Percentiles rank a stretch among this genome's conserved stretches.
Evolutionary conservation across 2,113 vertebrate genomes (phyloP).

Genomic region (Orycteropus afer): DNA sequence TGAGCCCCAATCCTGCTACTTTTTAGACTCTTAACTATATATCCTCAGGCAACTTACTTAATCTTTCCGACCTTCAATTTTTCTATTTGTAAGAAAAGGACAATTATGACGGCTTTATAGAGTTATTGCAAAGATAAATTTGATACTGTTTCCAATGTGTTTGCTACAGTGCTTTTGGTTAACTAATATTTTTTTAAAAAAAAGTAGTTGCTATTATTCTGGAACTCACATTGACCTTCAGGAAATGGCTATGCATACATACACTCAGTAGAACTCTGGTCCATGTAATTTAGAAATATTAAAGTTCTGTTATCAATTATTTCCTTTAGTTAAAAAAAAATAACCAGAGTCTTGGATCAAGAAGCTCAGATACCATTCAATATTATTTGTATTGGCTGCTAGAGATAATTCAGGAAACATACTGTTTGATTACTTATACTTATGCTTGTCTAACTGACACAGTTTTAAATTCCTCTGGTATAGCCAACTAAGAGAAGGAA

Average conservation of each 20-base stretch:
- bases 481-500: background rate
- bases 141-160: background rate
- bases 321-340: conserved; percentile 32
- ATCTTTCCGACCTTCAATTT: background rate
- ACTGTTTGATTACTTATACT: background rate
- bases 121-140: conserved; percentile 14
- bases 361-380: background rate
- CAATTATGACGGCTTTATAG: background rate
- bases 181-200: background rate
- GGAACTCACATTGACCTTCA: background rate
- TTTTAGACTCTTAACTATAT: conserved; percentile 17
- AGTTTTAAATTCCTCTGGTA: background rate
- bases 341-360: background rate
- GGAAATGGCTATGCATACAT: background rate
- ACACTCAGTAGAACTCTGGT: background rate
- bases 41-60: background rate
- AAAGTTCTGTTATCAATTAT: background rate
- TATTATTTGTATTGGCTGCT: background rate
- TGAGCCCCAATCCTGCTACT: background rate
- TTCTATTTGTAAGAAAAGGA: background rate
- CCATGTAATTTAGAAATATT: background rate
- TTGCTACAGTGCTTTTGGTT: conserved; percentile 4
- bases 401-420: background rate
- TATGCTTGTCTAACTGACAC: background rate
- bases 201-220: background rate